These are phyloP conservation scores for Allobates femoralis DNA, from an alignment of 2,797 vertebrate species.

Conservation along the genomic window DNA sequence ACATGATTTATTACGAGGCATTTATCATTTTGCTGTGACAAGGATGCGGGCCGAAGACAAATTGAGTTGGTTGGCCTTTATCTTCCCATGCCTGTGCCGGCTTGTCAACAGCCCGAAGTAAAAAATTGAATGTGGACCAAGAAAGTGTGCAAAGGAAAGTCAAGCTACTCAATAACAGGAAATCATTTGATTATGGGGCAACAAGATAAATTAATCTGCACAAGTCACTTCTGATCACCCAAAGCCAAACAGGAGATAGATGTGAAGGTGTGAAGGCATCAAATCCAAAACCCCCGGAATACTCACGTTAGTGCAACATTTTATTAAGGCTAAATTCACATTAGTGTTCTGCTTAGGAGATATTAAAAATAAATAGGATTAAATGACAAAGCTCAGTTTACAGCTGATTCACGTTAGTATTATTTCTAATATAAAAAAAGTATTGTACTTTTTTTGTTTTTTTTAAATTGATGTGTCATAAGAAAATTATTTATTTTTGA, in stretches of 20 bases:
- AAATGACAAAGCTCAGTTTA: too few species aligned
- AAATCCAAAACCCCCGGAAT: too few species aligned
- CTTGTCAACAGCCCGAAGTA: slow-evolving; percentile 63
- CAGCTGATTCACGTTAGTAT: too few species aligned
- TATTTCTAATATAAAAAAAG: too few species aligned
- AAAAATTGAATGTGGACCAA: slow-evolving; percentile 51
- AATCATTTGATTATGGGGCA: slow-evolving; percentile 31
- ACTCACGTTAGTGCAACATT: too few species aligned
- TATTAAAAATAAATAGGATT: too few species aligned
- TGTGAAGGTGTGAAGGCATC: slow-evolving; percentile 5
- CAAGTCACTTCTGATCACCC: slow-evolving; percentile 8
- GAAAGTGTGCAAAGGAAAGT: slow-evolving; percentile 36
- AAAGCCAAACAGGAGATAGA: slow-evolving; percentile 23
- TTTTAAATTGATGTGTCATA: too few species aligned
- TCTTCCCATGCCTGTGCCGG: slow-evolving; percentile 60
- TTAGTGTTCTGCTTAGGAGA: too few species aligned
- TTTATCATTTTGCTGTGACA: slow-evolving; percentile 67
- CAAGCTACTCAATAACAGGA: slow-evolving; percentile 50
- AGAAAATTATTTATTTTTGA: too few species aligned
- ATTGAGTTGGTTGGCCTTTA: slow-evolving; percentile 66
- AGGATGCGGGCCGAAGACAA: slow-evolving; percentile 64
- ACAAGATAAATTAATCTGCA: slow-evolving; percentile 36
- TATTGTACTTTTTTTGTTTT: too few species aligned
- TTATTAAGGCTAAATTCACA: too few species aligned
- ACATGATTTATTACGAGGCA: slow-evolving; percentile 65